Percentiles rank a stretch among this genome's conserved stretches.
phyloP scores from a whole-genome alignment of 2,113 vertebrate genomes.

The Beaufortia kweichowensis region DNA sequence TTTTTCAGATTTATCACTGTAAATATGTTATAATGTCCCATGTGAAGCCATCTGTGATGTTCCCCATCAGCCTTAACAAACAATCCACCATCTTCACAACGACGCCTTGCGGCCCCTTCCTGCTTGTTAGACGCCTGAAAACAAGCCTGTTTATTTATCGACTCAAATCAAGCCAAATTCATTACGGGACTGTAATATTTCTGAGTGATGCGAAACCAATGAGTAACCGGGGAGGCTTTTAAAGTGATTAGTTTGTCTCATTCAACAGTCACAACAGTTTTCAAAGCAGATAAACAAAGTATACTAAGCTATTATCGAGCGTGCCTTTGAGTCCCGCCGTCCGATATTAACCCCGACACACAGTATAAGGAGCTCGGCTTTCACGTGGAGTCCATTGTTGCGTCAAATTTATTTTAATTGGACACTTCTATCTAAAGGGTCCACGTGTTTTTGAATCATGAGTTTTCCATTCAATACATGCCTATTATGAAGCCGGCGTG shows the following conservation, averaged over 20 bases:
- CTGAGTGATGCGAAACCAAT: conserved; percentile 16
- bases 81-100: background rate
- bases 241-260: conserved; percentile 23
- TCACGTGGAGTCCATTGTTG: conserved; percentile 30
- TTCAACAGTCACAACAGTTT: conserved; percentile 21
- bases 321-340: conserved; percentile 5
- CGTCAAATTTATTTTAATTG: conserved; percentile 53
- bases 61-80: conserved; percentile 3
- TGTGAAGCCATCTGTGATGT: conserved; percentile 13
- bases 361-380: conserved; percentile 22
- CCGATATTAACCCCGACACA: conserved; percentile 14
- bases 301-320: conserved; percentile 4
- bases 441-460: conserved; percentile 46
- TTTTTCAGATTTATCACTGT: conserved; percentile 10
- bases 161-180: conserved; percentile 28
- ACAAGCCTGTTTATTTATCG: conserved; percentile 12
- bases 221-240: conserved; percentile 22
- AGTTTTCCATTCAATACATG: conserved; percentile 36
- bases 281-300: background rate
- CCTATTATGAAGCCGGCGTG: conserved; percentile 28
- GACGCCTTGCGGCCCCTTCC: background rate
- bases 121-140: conserved; percentile 20
- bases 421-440: conserved; percentile 36
- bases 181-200: conserved; percentile 20
- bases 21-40: conserved; percentile 19